Base-by-base conservation (phyloP, 1,140 invertebrate genomes). In the Pentalonia nigronervosa region DNA sequence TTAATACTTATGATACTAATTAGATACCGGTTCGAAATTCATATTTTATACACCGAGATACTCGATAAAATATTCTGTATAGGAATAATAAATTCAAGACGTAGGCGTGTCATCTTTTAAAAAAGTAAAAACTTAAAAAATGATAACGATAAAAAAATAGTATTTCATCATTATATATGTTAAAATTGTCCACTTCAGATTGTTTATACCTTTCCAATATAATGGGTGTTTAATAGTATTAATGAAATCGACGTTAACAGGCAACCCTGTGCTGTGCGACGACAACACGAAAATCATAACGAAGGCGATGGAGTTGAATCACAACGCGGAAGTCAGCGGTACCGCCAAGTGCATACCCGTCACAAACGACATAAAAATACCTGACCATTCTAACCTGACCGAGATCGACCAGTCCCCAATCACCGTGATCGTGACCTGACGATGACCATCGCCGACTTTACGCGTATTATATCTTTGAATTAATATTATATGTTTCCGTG, bases 221-320 rank as follows among this genome's bases (percentile, higher is more conserved):
- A 6, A n/a, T 17, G 4, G 4, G 60, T 20, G 60, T 76, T 76
- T 76, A 30, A 60, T 76, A 76, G 4, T 76, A 14, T n/a, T 17
- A 76, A 17, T n/a, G 14, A 34, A n/a, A 76, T 76, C 7, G 0
- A 76, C 60, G 3, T 67, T 11, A 9, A 41, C 92, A 94, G 94
- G 94, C 6, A 94, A 94, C 86, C 94, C 94, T 14, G 94, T 94
- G 25, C 56, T 94, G 34, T 94, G 94, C 60, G 93, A 94, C 60
- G 94, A 94, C 50, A 90, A 84, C 23, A 94, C 94, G 47, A 88
- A 94, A 53, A 36, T n/a, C 36, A 89, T 90, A 48, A 94, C 94
- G 9, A 94, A 90, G 50, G 90, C 50, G 20, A 94, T 94, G 93
- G 94, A 94, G 89, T 53, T 90, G 36, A 94, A 89, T 34, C 92